Evolutionary conservation across 2,797 vertebrate genomes (phyloP).

Genomic region (Microchirus variegatus): DNA sequence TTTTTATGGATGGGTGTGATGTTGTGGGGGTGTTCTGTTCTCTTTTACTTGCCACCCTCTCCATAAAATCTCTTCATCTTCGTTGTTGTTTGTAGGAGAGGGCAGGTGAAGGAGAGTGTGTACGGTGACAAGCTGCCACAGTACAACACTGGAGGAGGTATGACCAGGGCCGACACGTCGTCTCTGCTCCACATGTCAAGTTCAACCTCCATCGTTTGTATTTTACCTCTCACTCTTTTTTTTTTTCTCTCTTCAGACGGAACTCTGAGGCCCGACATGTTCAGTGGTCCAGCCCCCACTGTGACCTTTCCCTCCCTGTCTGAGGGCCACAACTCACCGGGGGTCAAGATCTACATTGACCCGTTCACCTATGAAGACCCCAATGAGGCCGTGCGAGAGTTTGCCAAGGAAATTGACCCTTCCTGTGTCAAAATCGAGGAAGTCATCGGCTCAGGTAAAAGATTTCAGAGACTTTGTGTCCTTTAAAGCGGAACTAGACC

Average conservation of each 20-base stretch:
- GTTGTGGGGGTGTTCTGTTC: too few relatives aligned
- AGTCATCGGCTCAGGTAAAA: slow-evolving; percentile 94
- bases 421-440: slow-evolving; percentile 97
- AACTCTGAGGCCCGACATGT: slow-evolving; percentile 76
- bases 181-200: too few relatives aligned
- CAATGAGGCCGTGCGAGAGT: slow-evolving; percentile 93
- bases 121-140: slow-evolving; percentile 95
- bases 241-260: slow-evolving; percentile 58
- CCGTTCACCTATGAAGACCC: slow-evolving; percentile 97
- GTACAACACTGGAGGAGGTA: slow-evolving; percentile 92
- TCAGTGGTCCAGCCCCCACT: slow-evolving; percentile 71
- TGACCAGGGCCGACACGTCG: not conserved
- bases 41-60: not conserved
- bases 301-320: slow-evolving; percentile 79
- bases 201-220: too few relatives aligned
- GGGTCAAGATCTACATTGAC: slow-evolving; percentile 98
- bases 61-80: slow-evolving; percentile 2
- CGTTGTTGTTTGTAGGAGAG: slow-evolving; percentile 77
- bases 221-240: not conserved
- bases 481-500: too few relatives aligned
- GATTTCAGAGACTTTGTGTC: not conserved
- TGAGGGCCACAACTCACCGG: slow-evolving; percentile 86
- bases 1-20: not conserved
- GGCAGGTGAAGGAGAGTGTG: slow-evolving; percentile 90
- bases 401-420: slow-evolving; percentile 95